Evolutionary conservation across 2,888 invertebrate species (phyloP), one percentile per base, ranked within the genome.

Genomic region (Athalia circularis): DNA sequence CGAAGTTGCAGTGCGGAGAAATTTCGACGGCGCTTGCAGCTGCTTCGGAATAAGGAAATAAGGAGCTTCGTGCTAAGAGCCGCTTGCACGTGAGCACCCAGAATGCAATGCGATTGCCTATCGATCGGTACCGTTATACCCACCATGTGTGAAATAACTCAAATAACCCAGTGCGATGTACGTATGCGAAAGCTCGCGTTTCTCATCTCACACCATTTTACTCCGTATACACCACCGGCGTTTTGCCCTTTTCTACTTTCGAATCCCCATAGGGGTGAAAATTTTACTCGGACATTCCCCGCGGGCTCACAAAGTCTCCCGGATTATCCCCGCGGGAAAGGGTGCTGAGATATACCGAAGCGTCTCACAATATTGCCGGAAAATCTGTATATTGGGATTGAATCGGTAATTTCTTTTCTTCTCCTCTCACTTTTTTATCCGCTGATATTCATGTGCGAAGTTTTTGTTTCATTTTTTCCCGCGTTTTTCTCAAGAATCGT

Each of bases 111-210:
- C 81, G 83, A 85, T 75, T 82, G 82, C 80, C 81, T 83, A 86
- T 87, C 85, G 86, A 87, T 87, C 85, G 82, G 75, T 47, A 57
- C 11, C n/a, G 9, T 29, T 29, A 29, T 29, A 29, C 77, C 79
- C 81, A 80, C 79, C 84, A 81, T 83, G 84, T 84, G 83, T 81
- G 85, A 85, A 85, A 86, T 87, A 85, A 84, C 82, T 85, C 81
- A 81, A 83, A 86, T 85, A 84, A 72, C 72, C 72, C 9, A 72
- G 72, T 72, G 45, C 72, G 68, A 72, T 54, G 6, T 54, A n/a
- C 54, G 54, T 72, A 72, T 72, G 72, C 72, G 72, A 59, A 72
- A 13, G 72, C 45, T 57, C 47, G 59, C 57, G 52, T 54, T 54
- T 11, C 70, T 11, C 5, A 29, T 29, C 29, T 29, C 57, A 7